phyloP scores from a whole-genome alignment of 2,797 vertebrate genomes.

The Prionace glauca region DNA sequence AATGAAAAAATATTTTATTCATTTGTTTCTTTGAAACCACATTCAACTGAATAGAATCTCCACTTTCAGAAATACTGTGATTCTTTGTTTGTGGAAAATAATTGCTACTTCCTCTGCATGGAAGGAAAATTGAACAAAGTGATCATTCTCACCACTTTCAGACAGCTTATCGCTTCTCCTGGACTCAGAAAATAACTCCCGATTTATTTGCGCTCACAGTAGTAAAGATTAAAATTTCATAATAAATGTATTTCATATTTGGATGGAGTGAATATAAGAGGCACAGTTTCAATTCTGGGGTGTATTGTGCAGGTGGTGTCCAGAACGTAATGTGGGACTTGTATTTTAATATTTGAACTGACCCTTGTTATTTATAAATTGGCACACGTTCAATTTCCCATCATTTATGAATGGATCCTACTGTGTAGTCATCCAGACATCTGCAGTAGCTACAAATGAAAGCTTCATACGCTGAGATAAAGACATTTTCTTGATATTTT shows the following conservation, averaged over 20 bases:
- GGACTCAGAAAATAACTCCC: neutral
- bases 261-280: neutral
- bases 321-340: neutral
- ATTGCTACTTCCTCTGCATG: neutral
- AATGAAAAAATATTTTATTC: neutral
- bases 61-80: neutral
- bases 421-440: neutral
- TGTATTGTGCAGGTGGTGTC: neutral
- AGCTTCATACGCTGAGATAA: neutral
- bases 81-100: constrained; percentile 25
- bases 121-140: constrained; percentile 3
- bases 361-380: neutral
- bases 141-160: constrained; percentile 25
- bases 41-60: neutral
- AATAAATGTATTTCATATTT: neutral
- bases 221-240: neutral
- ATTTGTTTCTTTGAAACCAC: neutral
- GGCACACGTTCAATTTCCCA: constrained; percentile 12
- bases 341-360: neutral
- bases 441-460: neutral
- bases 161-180: neutral
- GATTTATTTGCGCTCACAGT: neutral
- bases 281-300: neutral
- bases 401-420: neutral
- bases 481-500: neutral